phyloP scores from a whole-genome alignment of 1,140 invertebrate species.

The Ips nitidus region DNA sequence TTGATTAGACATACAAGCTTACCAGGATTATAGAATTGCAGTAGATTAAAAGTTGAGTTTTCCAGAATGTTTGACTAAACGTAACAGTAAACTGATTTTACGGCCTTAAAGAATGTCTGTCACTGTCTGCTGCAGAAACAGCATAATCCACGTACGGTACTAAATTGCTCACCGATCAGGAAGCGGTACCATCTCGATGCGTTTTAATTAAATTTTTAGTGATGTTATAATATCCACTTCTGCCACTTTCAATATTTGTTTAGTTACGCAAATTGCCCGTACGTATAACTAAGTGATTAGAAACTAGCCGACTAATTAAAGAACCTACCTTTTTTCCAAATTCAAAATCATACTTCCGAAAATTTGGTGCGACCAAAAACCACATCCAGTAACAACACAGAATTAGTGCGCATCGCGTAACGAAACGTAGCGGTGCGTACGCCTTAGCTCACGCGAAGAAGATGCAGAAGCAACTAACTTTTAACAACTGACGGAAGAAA shows the following conservation, averaged over 20 bases:
- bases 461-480: constrained; percentile 17
- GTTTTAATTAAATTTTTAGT: too few species aligned
- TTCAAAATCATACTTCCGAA: constrained; percentile 19
- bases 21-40: too few species aligned
- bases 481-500: constrained; percentile 17
- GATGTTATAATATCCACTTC: too few species aligned
- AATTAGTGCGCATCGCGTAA: constrained; percentile 15
- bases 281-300: too few species aligned
- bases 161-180: constrained; percentile 12
- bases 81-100: too few species aligned
- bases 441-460: constrained; percentile 12
- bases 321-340: constrained; percentile 21
- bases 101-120: too few species aligned
- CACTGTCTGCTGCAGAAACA: not conserved
- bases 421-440: not conserved
- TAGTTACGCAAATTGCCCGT: too few species aligned
- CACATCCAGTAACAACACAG: not conserved
- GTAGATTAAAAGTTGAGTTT: too few species aligned
- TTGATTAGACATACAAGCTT: too few species aligned
- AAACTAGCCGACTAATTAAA: too few species aligned
- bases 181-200: not conserved
- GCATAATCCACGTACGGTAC: constrained; percentile 21
- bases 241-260: too few species aligned
- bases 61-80: too few species aligned
- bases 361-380: not conserved